Evolutionary conservation across 2,113 vertebrate species (phyloP), one percentile per base, ranked within the genome.

Genomic region (Tychaedon coryphoeus): DNA sequence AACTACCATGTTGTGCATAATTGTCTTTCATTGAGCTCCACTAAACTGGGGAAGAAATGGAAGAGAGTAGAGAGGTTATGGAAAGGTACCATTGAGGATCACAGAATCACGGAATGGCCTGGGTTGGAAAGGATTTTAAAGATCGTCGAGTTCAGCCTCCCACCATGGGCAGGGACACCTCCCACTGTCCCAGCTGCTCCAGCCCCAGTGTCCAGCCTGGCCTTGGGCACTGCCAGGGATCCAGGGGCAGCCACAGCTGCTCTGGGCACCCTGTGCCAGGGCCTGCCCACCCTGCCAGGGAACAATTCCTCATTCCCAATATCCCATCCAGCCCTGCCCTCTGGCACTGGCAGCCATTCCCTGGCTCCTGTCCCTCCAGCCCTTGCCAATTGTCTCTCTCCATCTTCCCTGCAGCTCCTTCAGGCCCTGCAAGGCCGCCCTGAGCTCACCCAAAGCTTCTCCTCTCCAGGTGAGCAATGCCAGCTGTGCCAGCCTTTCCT

Each of bases 141-240:
- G 25, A 8, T 25, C 10, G 6, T 33, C 0, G 0, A 9, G 3
- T 51, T 43, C 60, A 73, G 1, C 18, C 8, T 14, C 28, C n/a
- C 29, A 38, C 60, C 45, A 20, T 58, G 33, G 36, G 19, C 43
- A 51, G 6, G n/a, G 28, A 14, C 38, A 25, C 9, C 13, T 53
- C 5, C 38, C 45, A 34, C 16, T 38, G 0, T 15, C 23, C 53
- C 38, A 38, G n/a, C 0, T n/a, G 19, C 16, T 74, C 45, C 4
- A 60, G 19, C 28, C 33, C 69, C 17, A 12, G 23, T 48, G 47
- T 53, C 24, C 61, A 66, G 3, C 10, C 15, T 60, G 45, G 28
- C 38, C 28, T 74, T 17, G 69, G 53, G 3, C 38, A 38, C 38
- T 66, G 1, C 51, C 45, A n/a, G 28, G 43, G 3, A 9, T 43